Evolutionary conservation across 2,888 invertebrate species (phyloP), one percentile per base, ranked within the genome.

Genomic region (Odontothrips loti): DNA sequence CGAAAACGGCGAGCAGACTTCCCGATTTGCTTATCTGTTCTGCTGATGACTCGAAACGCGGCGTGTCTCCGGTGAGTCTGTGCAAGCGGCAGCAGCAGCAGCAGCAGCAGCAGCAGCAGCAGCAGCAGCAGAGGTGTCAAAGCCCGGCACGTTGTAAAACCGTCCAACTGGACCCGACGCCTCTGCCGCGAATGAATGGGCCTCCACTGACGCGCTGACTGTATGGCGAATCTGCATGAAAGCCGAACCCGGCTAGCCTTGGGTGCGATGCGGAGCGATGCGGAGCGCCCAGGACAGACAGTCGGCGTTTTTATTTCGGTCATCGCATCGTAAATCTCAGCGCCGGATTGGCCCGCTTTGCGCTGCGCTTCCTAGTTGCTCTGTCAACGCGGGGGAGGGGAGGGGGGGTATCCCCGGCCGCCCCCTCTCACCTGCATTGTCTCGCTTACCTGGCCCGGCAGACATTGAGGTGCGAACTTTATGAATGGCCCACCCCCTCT

Each of bases 401-500:
- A 48, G 10, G 48, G 48, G 48, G 51, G 51, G 8, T n/a, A n/a
- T 51, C 51, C 17, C 51, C 51, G 15, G 11, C 51, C 51, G 51
- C 17, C 51, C 58, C 1, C 15, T 58, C 20, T 58, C 58, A 58
- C 58, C 58, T 58, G 58, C 6, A 58, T 58, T 58, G 58, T 43
- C 34, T 43, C 58, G 17, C 58, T 58, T 17, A 58, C 27, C 68
- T 58, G 68, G 68, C 23, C 68, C 58, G 27, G 27, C 68, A 75
- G 68, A 75, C 68, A 75, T 27, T 23, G 68, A 75, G 68, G 68
- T 75, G 68, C 68, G 68, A 75, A 75, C 68, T 27, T 75, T 75
- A 75, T 75, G 68, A 75, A 75, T 75, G 68, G 68, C 58, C n/a
- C 58, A 15, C 58, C 20, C 58, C 51, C 51, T 51, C 51, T 58